Evolutionary conservation across 2,888 invertebrate species (phyloP).

Genomic region (Trachelus stipa): DNA sequence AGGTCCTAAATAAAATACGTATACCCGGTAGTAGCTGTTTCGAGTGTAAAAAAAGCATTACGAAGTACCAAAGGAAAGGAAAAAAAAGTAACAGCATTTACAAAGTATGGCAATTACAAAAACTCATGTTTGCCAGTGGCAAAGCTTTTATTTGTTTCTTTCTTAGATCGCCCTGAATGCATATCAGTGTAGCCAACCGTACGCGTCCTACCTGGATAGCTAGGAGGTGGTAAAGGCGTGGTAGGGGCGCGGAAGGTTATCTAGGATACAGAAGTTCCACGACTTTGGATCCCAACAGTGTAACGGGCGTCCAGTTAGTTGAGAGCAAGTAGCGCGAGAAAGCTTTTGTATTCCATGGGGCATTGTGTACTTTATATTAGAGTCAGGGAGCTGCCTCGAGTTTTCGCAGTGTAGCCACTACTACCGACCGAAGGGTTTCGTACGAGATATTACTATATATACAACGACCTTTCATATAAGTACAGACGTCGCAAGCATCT

Average conservation of each 20-base stretch:
- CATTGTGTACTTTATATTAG: constrained; percentile 37
- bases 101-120: neutral
- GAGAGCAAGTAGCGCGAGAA: constrained; percentile 31
- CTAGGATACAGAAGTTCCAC: neutral
- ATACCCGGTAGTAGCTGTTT: neutral
- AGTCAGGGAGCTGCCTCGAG: constrained; percentile 12
- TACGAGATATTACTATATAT: neutral
- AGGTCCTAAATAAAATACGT: neutral
- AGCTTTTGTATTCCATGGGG: constrained; percentile 35
- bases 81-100: too few relatives aligned
- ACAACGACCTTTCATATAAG: neutral
- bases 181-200: neutral
- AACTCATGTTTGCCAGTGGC: neutral
- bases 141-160: neutral
- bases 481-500: neutral
- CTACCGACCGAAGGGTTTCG: neutral
- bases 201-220: neutral
- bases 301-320: constrained; percentile 29
- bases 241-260: neutral
- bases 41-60: neutral
- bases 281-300: neutral
- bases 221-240: neutral
- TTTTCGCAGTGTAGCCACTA: neutral
- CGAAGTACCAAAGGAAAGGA: too few relatives aligned
- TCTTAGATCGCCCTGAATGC: neutral